Base-by-base conservation (phyloP, 2,113 vertebrate species). In the Puntigrus tetrazona region DNA sequence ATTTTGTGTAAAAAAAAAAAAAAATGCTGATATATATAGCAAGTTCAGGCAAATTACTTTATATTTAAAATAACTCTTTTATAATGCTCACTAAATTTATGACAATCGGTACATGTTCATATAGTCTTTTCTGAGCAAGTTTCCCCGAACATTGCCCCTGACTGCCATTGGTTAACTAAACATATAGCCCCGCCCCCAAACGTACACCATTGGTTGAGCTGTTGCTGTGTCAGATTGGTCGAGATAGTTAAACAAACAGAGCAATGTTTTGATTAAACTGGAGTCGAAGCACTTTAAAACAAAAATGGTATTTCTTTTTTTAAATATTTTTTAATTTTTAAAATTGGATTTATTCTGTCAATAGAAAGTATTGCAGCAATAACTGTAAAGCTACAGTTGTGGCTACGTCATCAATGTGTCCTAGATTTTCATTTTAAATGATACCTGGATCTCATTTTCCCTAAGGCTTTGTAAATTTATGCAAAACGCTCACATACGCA, bases 11-110 rank as follows among this genome's bases (percentile, higher is more conserved):
- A 11, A 63, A 29, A 63, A 69, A 34, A 38, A 72, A 63, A 74
- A 59, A 52, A 50, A 29, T 36, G 72, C 77, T 81, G 55, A 75
- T 73, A 63, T 45, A 75, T 73, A 63, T 45, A 18, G 65, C 67
- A 81, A 65, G 69, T 81, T 85, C 55, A 75, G 55, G 57, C 76
- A 59, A 41, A 73, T 73, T 7, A 79, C 8, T 78, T 4, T n/a
- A 18, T 41, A 65, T 45, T 80, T n/a, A 67, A 25, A 80, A 29
- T 27, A 14, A 80, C 27, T 9, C 27, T 67, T 67, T 80, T 47
- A 47, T 45, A 65, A 65, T 16, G 55, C 22, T 65, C 16, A 2
- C 59, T 10, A 13, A 27, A 9, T 22, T 79, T 79, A 41, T 63
- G 45, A 50, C n/a, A 59, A n/a, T 78, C 10, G 20, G 29, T n/a